These are phyloP conservation scores for Electrophaes corylata DNA, from an alignment of 2,888 invertebrate species.

Conservation along the genomic window DNA sequence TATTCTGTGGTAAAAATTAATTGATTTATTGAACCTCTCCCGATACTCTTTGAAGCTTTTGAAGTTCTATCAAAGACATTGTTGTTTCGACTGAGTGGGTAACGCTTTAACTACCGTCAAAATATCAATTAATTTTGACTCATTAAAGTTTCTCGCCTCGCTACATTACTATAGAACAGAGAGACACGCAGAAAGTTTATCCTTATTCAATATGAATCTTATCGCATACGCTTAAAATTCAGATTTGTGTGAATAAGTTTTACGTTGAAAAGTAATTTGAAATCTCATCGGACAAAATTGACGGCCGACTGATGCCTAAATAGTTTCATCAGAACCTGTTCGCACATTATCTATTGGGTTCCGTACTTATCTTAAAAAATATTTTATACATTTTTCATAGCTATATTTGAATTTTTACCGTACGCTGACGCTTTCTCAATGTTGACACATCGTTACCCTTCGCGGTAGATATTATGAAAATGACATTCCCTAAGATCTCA, in stretches of 20 bases:
- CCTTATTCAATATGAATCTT: constrained; percentile 31
- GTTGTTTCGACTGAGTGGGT: constrained; percentile 49
- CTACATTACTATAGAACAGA: constrained; percentile 28
- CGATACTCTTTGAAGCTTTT: constrained; percentile 36
- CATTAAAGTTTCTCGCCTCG: constrained; percentile 63
- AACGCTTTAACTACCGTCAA: constrained; percentile 54
- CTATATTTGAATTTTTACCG: no score
- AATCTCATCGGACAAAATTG: constrained; percentile 76
- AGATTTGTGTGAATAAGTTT: constrained; percentile 29
- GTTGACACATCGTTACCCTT: no score
- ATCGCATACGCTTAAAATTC: constrained; percentile 31
- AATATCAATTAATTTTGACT: constrained; percentile 70
- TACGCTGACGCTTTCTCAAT: no score
- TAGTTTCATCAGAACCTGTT: constrained; percentile 37
- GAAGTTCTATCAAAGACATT: constrained; percentile 24
- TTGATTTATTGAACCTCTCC: constrained; percentile 25
- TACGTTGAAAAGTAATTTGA: constrained; percentile 47
- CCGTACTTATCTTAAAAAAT: not conserved
- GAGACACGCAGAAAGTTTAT: constrained; percentile 15
- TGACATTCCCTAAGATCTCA: no score
- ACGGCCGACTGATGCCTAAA: constrained; percentile 51
- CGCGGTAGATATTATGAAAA: no score
- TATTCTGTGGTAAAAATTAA: constrained; percentile 15
- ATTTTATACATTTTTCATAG: no score
- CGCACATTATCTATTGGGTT: constrained; percentile 9